Conservation (phyloP, 2,113 vertebrate genomes). For the Centropus unirufus region DNA sequence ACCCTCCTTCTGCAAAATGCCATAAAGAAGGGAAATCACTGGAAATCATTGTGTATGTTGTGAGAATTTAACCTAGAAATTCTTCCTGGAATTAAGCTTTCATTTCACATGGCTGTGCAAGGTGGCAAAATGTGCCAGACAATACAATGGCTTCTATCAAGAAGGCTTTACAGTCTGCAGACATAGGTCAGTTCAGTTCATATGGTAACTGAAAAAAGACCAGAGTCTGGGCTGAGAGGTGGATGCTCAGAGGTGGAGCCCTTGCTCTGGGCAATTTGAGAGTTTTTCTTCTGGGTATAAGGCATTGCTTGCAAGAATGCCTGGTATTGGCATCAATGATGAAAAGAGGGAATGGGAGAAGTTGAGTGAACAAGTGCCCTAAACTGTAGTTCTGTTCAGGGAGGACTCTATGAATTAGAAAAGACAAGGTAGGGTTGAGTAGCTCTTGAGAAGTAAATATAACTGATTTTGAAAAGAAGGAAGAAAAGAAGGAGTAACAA, state of each 20-base stretch:
- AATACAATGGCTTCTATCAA: background rate
- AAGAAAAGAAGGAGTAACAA: background rate
- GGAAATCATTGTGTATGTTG: background rate
- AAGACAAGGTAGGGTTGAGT: background rate
- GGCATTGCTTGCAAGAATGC: background rate
- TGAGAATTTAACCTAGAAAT: background rate
- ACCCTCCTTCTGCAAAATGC: background rate
- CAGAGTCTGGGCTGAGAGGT: background rate
- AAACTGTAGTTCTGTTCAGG: background rate
- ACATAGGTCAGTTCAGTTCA: background rate
- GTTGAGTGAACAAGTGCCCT: background rate
- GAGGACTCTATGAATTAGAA: background rate
- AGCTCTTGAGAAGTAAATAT: background rate
- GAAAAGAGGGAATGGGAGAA: background rate
- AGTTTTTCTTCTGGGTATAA: background rate
- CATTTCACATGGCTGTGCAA: background rate
- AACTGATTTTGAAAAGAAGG: background rate
- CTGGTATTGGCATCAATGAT: background rate
- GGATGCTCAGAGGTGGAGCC: background rate
- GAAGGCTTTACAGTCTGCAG: background rate
- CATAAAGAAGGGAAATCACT: background rate
- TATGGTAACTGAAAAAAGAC: background rate
- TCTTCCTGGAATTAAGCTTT: slow-evolving; percentile 5
- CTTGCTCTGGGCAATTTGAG: background rate
- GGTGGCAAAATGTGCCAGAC: background rate